Conservation (phyloP, 2,888 invertebrate species). For the Zootermopsis nevadensis region DNA sequence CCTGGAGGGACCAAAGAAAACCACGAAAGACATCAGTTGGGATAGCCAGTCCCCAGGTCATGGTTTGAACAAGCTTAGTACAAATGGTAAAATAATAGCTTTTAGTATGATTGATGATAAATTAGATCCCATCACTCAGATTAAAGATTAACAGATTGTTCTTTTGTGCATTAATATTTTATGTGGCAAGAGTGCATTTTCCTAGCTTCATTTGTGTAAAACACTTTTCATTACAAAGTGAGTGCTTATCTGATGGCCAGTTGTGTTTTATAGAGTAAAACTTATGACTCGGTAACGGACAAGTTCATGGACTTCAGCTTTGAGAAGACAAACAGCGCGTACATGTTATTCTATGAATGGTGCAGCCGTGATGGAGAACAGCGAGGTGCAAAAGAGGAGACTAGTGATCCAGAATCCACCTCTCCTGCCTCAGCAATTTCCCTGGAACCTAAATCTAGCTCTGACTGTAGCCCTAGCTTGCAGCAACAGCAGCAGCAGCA, state of each 20-base stretch:
- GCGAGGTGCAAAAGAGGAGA: slow-evolving; percentile 59
- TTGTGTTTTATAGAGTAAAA: slow-evolving; percentile 80
- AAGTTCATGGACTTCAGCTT: slow-evolving; percentile 98
- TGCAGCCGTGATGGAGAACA: slow-evolving; percentile 64
- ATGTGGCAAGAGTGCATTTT: too few relatives aligned
- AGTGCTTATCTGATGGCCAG: neutral
- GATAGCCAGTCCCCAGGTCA: too few relatives aligned
- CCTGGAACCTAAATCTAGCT: slow-evolving; percentile 19
- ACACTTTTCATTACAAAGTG: too few relatives aligned
- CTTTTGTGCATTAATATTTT: too few relatives aligned
- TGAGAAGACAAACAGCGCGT: slow-evolving; percentile 97
- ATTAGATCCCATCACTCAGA: too few relatives aligned
- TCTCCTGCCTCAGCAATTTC: slow-evolving; percentile 23
- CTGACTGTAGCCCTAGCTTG: neutral
- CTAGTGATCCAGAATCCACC: slow-evolving; percentile 40
- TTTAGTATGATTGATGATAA: too few relatives aligned
- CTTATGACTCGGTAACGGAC: slow-evolving; percentile 95
- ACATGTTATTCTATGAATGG: slow-evolving; percentile 96
- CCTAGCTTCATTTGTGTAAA: too few relatives aligned
- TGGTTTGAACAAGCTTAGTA: too few relatives aligned
- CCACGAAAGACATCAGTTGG: too few relatives aligned
- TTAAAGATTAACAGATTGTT: too few relatives aligned
- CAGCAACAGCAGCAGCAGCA: neutral
- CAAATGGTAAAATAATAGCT: too few relatives aligned
- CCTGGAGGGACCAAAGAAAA: too few relatives aligned